Conservation (phyloP, 2,888 invertebrate genomes). For the Synergus gifuensis region DNA sequence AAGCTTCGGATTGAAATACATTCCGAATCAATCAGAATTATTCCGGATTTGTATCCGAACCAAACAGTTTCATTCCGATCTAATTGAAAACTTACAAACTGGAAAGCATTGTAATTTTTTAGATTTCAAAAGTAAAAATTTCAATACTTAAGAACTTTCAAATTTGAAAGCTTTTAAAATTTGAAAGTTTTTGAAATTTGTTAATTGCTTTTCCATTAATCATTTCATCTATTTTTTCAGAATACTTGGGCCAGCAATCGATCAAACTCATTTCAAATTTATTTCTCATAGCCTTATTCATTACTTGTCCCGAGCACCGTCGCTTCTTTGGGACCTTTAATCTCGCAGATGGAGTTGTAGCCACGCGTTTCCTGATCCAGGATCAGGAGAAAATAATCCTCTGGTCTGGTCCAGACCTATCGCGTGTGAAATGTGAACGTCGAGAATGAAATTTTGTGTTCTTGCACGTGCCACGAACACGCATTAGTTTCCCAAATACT, state of each 20-base stretch:
- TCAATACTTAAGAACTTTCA: no score
- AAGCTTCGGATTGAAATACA: no score
- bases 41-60: no score
- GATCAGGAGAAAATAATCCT: conserved; percentile 34
- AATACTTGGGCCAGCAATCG: background rate
- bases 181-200: background rate
- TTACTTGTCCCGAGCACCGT: background rate
- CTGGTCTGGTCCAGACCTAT: background rate
- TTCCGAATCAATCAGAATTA: no score
- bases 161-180: background rate
- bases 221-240: background rate
- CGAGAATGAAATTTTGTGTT: conserved; percentile 24
- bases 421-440: background rate
- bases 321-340: conserved; percentile 23
- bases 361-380: conserved; percentile 40
- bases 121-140: no score
- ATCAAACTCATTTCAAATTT: conserved; percentile 10
- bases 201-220: background rate
- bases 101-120: no score
- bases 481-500: conserved; percentile 25
- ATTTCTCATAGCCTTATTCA: conserved; percentile 4
- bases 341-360: conserved; percentile 29
- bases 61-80: no score
- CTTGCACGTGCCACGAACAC: conserved; percentile 23
- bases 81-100: no score